Evolutionary conservation across 2,888 invertebrate genomes (phyloP).

Genomic region (Crematogaster levior): DNA sequence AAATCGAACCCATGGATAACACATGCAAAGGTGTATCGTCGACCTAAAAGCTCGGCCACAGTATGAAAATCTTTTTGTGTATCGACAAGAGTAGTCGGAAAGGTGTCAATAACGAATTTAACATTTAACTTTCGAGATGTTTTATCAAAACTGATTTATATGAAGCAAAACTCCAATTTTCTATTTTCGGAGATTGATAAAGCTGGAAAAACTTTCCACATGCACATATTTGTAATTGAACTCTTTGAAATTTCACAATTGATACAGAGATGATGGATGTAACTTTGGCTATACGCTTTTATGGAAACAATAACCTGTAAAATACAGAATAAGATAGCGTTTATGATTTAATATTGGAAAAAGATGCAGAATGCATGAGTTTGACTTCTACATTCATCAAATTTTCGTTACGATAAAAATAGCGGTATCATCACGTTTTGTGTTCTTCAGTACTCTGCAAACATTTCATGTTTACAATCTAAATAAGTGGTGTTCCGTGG

Average conservation of each 20-base stretch:
- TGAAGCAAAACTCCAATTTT: background rate
- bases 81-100: background rate
- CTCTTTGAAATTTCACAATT: background rate
- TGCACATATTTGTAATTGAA: background rate
- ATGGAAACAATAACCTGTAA: background rate
- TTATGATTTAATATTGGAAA: background rate
- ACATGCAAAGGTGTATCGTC: background rate
- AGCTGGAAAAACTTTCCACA: background rate
- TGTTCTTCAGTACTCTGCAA: background rate
- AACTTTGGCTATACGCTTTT: slow-evolving; percentile 1
- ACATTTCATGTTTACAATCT: slow-evolving; percentile 39
- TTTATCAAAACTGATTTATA: slow-evolving; percentile 1
- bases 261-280: background rate
- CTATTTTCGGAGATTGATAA: background rate
- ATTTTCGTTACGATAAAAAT: slow-evolving; percentile 9
- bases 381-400: background rate
- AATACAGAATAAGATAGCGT: background rate
- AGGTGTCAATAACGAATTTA: background rate
- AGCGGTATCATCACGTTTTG: background rate
- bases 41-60: slow-evolving; percentile 8
- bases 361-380: background rate
- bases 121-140: background rate
- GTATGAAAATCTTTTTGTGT: slow-evolving; percentile 3
- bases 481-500: slow-evolving; percentile 26
- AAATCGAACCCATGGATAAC: slow-evolving; percentile 16